Evolutionary conservation across 2,797 vertebrate species (phyloP).

Genomic region (Mus spretus): DNA sequence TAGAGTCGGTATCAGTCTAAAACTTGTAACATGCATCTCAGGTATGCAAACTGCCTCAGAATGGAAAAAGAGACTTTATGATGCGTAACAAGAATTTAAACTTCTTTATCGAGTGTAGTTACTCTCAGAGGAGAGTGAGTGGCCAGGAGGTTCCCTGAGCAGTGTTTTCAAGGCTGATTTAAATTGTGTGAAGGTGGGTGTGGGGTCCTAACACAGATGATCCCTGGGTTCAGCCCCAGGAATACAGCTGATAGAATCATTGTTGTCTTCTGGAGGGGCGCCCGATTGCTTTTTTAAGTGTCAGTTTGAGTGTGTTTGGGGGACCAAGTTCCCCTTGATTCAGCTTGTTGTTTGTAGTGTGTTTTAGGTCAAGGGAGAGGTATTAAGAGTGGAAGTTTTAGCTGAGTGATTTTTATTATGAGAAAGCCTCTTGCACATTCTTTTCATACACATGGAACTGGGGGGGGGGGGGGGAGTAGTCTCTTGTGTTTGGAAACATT

Average conservation of each 20-base stretch:
- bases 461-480: not conserved
- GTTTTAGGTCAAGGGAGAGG: not conserved
- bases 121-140: not conserved
- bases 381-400: not conserved
- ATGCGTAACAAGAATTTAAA: not conserved
- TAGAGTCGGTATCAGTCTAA: not conserved
- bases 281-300: not conserved
- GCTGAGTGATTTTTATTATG: slow-evolving; percentile 36
- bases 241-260: slow-evolving; percentile 2
- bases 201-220: not conserved
- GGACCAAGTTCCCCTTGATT: not conserved
- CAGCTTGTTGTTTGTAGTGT: not conserved
- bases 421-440: slow-evolving; percentile 2
- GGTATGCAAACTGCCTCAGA: not conserved
- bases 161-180: slow-evolving; percentile 13
- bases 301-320: not conserved
- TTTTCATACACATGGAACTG: not conserved
- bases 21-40: not conserved
- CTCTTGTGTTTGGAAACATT: not conserved
- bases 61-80: not conserved
- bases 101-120: not conserved
- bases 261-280: not conserved
- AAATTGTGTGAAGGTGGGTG: slow-evolving; percentile 21
- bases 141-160: not conserved
- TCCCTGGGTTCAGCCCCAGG: not conserved